Base-by-base conservation (phyloP, 2,797 vertebrate species). In the Hoplostethus mediterraneus region DNA sequence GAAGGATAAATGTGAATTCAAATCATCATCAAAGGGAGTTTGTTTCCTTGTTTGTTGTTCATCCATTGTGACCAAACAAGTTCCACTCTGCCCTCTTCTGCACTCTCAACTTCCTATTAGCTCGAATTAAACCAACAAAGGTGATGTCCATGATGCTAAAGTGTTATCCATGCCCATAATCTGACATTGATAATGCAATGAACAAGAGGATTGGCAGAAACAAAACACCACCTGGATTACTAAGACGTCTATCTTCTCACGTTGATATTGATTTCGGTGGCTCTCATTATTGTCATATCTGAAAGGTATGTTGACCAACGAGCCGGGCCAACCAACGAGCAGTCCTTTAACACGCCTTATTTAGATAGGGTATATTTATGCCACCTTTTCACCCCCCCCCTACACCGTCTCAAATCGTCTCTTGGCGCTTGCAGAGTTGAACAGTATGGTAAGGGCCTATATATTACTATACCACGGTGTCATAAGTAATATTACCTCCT, bases 401-500 rank as follows among this genome's bases (percentile, higher is more conserved):
- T 69, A 56, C 10, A 11, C 62, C 21, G 21, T 21, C 21, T 21
- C 21, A 21, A 21, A 21, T 38, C 53, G 45, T 67, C 52, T 71
- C 73, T 77, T 69, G 60, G 62, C 12, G 3, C 21, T 21, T 21
- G 21, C 21, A 21, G 21, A 21, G 21, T 21, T 56, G 44, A 84
- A 74, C 66, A 58, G 65, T 80, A 73, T 84, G 63, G 79, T 87
- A 84, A 83, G 73, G 44, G 67, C 73, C 61, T 86, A 82, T 86
- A 76, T 70, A 83, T 90, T 82, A 87, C 83, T 83, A 11, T 77
- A 70, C 63, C 75, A 14, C 68, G 53, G 75, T 51, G 72, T 87
- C 85, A 87, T 90, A 79, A 82, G 86, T 91, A 90, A 91, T 42
- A 71, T 79, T 75, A 89, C 67, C 86, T 83, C 85, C 82, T 88